These are phyloP conservation scores for Rhinopomastus cyanomelas DNA, from an alignment of 2,113 vertebrate species.

Conservation along the genomic window DNA sequence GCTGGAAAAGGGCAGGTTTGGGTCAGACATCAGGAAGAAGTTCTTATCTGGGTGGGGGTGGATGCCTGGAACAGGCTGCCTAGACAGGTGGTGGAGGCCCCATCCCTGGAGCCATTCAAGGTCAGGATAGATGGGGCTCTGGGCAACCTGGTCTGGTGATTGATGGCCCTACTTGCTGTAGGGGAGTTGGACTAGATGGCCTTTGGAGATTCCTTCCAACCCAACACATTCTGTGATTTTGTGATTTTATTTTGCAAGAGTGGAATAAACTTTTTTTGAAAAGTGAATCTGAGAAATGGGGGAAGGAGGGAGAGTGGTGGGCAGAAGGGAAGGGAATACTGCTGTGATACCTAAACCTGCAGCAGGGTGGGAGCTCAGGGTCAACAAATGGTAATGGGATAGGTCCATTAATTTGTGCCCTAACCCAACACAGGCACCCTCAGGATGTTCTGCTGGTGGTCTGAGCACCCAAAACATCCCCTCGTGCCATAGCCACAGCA, in stretches of 20 bases:
- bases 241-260: not conserved
- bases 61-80: no score
- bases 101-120: no score
- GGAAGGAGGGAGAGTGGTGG: not conserved
- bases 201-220: no score
- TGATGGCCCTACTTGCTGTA: no score
- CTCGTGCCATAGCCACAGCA: not conserved
- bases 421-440: not conserved
- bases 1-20: no score
- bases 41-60: no score
- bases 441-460: not conserved
- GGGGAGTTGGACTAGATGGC: no score
- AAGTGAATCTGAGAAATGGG: not conserved
- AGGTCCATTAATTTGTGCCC: not conserved
- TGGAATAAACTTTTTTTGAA: not conserved
- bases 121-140: no score
- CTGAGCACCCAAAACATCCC: not conserved
- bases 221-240: no score
- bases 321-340: rapidly evolving
- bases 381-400: rapidly evolving
- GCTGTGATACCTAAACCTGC: not conserved
- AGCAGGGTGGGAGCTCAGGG: rapidly evolving
- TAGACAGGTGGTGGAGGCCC: no score
- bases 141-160: no score
- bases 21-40: no score